phyloP scores from a whole-genome alignment of 1,140 invertebrate genomes.

The Drosophila bocqueti region DNA sequence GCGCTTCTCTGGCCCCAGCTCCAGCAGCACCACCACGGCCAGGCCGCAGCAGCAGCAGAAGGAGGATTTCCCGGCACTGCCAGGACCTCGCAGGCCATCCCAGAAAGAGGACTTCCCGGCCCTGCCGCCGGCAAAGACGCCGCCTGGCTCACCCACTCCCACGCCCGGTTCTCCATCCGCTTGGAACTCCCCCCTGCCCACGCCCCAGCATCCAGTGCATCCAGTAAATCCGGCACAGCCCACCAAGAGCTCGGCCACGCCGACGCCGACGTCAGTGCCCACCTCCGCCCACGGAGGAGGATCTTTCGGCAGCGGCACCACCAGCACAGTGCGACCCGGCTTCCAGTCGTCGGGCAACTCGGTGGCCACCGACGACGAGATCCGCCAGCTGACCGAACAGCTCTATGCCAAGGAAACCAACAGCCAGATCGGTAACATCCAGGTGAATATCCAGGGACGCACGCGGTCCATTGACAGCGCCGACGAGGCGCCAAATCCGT shows the following conservation, averaged over 20 bases:
- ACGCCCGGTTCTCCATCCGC: slow-evolving; percentile 56
- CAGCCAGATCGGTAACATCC: slow-evolving; percentile 89
- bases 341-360: slow-evolving; percentile 63
- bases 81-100: slow-evolving; percentile 66
- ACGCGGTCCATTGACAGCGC: slow-evolving; percentile 88
- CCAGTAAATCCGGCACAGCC: slow-evolving; percentile 39
- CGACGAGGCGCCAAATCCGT: slow-evolving; percentile 91
- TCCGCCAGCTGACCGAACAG: slow-evolving; percentile 88
- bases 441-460: slow-evolving; percentile 90
- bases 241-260: slow-evolving; percentile 9
- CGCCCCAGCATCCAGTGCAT: slow-evolving; percentile 55
- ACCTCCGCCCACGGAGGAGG: slow-evolving; percentile 41
- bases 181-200: slow-evolving; percentile 67
- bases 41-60: slow-evolving; percentile 72
- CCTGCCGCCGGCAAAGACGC: slow-evolving; percentile 55
- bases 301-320: slow-evolving; percentile 45
- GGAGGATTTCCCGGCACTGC: slow-evolving; percentile 72
- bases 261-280: slow-evolving; percentile 6
- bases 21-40: slow-evolving; percentile 44
- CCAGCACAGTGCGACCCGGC: slow-evolving; percentile 70
- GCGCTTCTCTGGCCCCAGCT: slow-evolving; percentile 45
- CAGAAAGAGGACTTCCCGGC: slow-evolving; percentile 72
- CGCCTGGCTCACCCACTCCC: slow-evolving; percentile 49
- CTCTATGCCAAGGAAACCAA: slow-evolving; percentile 90
- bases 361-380: slow-evolving; percentile 85